Evolutionary conservation across 2,888 invertebrate genomes (phyloP).

Genomic region (Acanthosoma haemorrhoidale): DNA sequence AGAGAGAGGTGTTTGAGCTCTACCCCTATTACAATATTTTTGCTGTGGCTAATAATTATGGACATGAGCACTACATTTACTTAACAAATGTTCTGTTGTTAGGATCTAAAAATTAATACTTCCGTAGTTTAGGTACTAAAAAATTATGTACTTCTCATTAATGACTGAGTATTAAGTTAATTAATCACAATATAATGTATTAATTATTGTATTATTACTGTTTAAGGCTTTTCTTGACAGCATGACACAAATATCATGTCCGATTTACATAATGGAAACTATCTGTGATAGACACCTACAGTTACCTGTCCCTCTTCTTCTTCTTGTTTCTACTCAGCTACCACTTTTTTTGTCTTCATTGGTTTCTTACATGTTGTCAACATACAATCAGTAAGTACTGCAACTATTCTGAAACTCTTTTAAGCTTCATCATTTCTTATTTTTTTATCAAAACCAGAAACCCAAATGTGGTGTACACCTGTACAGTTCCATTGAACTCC

Average conservation of each 20-base stretch:
- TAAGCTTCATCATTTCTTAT: too few relatives aligned
- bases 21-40: too few relatives aligned
- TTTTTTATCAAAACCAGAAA: too few relatives aligned
- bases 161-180: neutral
- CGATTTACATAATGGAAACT: conserved; percentile 13
- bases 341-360: conserved; percentile 9
- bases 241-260: neutral
- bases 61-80: too few relatives aligned
- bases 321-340: conserved; percentile 20
- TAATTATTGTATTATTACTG: too few relatives aligned
- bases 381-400: conserved; percentile 2
- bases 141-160: neutral
- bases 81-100: too few relatives aligned
- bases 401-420: too few relatives aligned
- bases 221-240: conserved; percentile 1
- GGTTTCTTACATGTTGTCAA: neutral
- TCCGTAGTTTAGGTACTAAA: neutral
- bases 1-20: too few relatives aligned
- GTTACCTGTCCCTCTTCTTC: neutral
- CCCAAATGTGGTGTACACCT: too few relatives aligned
- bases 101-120: neutral
- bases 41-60: too few relatives aligned
- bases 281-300: conserved; percentile 18
- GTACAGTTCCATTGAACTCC: too few relatives aligned
- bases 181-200: too few relatives aligned